phyloP scores from a whole-genome alignment of 2,113 vertebrate genomes.

The Xyrauchen texanus region DNA sequence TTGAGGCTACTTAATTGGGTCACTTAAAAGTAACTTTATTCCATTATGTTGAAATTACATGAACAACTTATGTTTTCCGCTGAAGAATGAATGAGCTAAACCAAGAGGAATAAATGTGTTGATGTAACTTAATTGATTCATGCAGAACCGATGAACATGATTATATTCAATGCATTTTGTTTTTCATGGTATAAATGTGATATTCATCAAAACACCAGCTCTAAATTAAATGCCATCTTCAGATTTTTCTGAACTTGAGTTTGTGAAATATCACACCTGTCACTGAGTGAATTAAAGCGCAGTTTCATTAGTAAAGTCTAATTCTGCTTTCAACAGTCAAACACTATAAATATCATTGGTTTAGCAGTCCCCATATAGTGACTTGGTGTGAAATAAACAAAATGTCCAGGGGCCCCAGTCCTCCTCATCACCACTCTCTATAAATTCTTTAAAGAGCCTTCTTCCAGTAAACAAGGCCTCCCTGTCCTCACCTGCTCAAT shows the following conservation, averaged over 20 bases:
- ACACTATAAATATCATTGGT: conserved; percentile 28
- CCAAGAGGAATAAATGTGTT: no score
- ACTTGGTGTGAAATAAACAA: neutral
- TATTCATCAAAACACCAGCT: conserved; percentile 33
- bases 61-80: no score
- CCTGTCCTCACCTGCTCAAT: no score
- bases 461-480: no score
- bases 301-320: neutral
- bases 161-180: neutral
- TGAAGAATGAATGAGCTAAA: no score
- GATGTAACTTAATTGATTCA: no score
- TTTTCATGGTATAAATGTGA: conserved; percentile 2
- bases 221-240: conserved; percentile 14
- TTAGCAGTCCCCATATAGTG: neutral
- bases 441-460: no score
- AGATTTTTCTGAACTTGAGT: conserved; percentile 31
- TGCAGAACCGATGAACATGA: no score
- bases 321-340: conserved; percentile 8
- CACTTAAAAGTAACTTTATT: no score
- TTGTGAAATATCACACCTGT: conserved; percentile 28
- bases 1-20: no score
- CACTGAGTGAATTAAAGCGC: neutral
- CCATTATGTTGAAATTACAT: no score
- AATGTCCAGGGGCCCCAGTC: neutral
- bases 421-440: neutral